These are phyloP conservation scores for Sesamia nonagrioides DNA, from an alignment of 1,140 invertebrate genomes.

Conservation along the genomic window DNA sequence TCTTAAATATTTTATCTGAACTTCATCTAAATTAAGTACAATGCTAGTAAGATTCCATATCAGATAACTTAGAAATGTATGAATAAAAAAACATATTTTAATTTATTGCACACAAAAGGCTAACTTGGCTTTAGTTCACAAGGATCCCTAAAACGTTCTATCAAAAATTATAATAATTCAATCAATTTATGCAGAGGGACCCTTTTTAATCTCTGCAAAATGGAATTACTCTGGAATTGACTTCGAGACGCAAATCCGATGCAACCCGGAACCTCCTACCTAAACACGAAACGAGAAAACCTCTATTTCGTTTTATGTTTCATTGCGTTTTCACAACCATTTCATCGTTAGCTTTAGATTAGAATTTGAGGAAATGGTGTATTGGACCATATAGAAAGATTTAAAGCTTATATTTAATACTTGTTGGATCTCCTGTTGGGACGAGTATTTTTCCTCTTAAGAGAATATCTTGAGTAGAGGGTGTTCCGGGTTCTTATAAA, in stretches of 20 bases:
- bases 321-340: slow-evolving; percentile 32
- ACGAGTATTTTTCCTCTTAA: slow-evolving; percentile 49
- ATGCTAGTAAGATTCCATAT: no score
- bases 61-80: no score
- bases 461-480: slow-evolving; percentile 57
- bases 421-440: no score
- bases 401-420: slow-evolving; percentile 35
- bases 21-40: not conserved
- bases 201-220: slow-evolving; percentile 73
- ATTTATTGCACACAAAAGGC: not conserved
- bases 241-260: slow-evolving; percentile 67
- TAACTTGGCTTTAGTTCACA: not conserved
- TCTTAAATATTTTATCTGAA: no score
- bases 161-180: slow-evolving; percentile 68
- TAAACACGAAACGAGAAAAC: slow-evolving; percentile 31
- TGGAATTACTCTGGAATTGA: slow-evolving; percentile 66
- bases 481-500: slow-evolving; percentile 67
- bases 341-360: slow-evolving; percentile 9
- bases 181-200: slow-evolving; percentile 69
- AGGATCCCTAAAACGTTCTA: slow-evolving; percentile 24
- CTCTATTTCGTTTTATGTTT: slow-evolving; percentile 30
- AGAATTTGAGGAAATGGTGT: slow-evolving; percentile 22
- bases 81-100: not conserved
- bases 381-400: slow-evolving; percentile 27
- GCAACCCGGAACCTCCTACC: slow-evolving; percentile 33